Percentiles rank a stretch among this genome's conserved stretches.
These are phyloP conservation scores for Cataglyphis albicans DNA, from an alignment of 2,888 invertebrate genomes.

Conservation along the genomic window DNA sequence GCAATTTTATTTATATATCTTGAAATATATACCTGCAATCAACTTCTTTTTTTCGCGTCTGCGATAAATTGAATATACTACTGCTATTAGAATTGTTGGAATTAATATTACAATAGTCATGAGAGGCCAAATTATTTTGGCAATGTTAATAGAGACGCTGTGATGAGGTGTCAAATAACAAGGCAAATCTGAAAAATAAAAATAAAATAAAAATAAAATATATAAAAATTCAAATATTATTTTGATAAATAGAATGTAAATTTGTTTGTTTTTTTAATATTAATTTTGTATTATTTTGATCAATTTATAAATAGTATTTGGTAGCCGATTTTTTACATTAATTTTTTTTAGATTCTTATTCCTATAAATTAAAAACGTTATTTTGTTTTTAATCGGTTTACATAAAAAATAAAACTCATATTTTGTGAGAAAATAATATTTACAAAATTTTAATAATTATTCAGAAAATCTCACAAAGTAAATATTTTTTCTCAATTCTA, in stretches of 20 bases:
- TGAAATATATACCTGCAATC: slow-evolving; percentile 42
- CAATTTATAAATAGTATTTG: not conserved
- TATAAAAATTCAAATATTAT: not conserved
- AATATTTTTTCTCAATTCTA: not conserved
- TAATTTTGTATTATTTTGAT: not conserved
- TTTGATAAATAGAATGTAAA: not conserved
- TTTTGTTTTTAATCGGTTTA: not conserved
- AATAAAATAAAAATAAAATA: not conserved
- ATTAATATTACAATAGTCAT: slow-evolving; percentile 9
- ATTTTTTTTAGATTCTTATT: not conserved
- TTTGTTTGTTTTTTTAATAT: not conserved
- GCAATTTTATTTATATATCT: not conserved
- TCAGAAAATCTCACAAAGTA: not conserved
- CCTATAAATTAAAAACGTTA: not conserved
- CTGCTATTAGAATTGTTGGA: not conserved
- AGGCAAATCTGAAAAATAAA: slow-evolving; percentile 54
- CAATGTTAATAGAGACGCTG: not conserved
- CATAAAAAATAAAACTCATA: not conserved
- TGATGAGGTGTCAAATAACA: slow-evolving; percentile 34
- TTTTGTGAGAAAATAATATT: slow-evolving; percentile 8
- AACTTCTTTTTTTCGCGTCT: slow-evolving; percentile 23
- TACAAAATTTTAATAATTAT: not conserved
- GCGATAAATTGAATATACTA: slow-evolving; percentile 29
- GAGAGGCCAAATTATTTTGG: slow-evolving; percentile 14
- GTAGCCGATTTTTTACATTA: not conserved